Conservation (phyloP, 1,140 invertebrate species). For the Drosophila carrolli region DNA sequence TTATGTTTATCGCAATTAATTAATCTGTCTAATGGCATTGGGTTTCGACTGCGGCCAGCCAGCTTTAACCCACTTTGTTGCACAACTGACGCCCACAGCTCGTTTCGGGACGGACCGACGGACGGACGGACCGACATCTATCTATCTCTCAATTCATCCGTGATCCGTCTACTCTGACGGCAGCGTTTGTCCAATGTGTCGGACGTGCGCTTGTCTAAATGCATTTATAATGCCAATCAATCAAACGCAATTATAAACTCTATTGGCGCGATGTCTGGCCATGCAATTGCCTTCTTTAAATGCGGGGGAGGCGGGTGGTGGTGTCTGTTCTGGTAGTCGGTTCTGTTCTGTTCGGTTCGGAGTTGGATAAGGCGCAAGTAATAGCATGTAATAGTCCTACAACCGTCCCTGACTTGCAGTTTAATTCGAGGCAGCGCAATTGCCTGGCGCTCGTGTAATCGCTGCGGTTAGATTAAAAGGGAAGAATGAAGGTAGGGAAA, state of each 20-base stretch:
- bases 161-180: neutral
- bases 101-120: no score
- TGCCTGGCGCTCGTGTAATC: constrained; percentile 27
- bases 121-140: neutral
- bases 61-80: constrained; percentile 52
- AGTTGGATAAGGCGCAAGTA: constrained; percentile 1
- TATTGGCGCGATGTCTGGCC: constrained; percentile 31
- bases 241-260: constrained; percentile 75
- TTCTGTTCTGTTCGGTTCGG: neutral
- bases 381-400: constrained; percentile 36
- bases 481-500: neutral
- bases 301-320: neutral
- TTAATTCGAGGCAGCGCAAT: constrained; percentile 15
- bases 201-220: constrained; percentile 47
- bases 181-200: constrained; percentile 22
- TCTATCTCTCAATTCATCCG: neutral
- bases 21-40: constrained; percentile 73
- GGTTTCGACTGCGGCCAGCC: constrained; percentile 22
- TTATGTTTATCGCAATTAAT: constrained; percentile 74
- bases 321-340: neutral
- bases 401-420: constrained; percentile 32
- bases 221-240: constrained; percentile 74
- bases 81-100: constrained; percentile 11
- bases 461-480: constrained; percentile 11
- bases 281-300: constrained; percentile 7